Evolutionary conservation across 2,797 vertebrate genomes (phyloP).

Genomic region (Argyrosomus regius): DNA sequence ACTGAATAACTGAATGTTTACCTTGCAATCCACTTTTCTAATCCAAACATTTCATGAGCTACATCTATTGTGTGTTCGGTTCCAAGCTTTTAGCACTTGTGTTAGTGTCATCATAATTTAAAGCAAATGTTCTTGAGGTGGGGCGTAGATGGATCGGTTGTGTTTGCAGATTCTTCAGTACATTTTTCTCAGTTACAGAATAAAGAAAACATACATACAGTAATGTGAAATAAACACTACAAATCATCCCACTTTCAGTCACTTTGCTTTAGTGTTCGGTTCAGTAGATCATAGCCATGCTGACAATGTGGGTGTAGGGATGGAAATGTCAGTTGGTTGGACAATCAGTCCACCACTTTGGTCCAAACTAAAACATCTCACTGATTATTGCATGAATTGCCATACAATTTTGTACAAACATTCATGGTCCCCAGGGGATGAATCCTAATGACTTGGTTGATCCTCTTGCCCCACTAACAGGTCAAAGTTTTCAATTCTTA

Average conservation of each 20-base stretch:
- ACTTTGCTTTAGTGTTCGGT: conserved; percentile 17
- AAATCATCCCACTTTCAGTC: neutral
- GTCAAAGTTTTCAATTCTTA: neutral
- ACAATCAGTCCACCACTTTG: neutral
- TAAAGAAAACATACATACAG: neutral
- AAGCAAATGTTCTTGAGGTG: conserved; percentile 5
- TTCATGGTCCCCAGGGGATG: neutral
- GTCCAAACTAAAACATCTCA: neutral
- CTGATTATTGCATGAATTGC: neutral
- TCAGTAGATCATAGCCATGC: neutral
- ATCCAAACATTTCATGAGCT: conserved; percentile 37
- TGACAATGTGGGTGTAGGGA: neutral
- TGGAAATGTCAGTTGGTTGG: no score
- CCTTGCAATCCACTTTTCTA: conserved; percentile 45
- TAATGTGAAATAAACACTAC: neutral
- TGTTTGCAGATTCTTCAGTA: conserved; percentile 18
- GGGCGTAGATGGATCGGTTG: conserved; percentile 4
- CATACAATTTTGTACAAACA: neutral
- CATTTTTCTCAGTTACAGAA: neutral
- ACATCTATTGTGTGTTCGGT: conserved; percentile 21
- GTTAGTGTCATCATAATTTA: conserved; percentile 30
- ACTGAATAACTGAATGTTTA: conserved; percentile 53
- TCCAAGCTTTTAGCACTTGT: conserved; percentile 43
- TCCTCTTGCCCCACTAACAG: neutral
- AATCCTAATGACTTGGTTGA: neutral